These are phyloP conservation scores for Zaprionus tsacasi DNA, from an alignment of 1,140 invertebrate species.

Conservation along the genomic window DNA sequence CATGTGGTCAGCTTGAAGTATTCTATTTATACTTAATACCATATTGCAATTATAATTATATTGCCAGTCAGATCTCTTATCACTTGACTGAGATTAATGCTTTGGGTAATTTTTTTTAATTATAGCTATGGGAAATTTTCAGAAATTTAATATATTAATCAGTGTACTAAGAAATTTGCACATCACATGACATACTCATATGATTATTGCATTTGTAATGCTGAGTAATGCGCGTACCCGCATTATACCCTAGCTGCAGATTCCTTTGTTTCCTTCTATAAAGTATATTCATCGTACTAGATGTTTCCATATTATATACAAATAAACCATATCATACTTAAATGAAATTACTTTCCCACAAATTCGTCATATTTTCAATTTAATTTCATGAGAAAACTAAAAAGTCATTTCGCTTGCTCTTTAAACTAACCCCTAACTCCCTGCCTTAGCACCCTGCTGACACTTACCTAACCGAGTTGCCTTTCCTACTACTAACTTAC, in stretches of 20 bases:
- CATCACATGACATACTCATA: too few relatives aligned
- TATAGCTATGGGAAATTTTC: too few relatives aligned
- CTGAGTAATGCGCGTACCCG: not conserved
- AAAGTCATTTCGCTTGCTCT: not conserved
- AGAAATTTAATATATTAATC: too few relatives aligned
- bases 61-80: not conserved
- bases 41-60: not conserved
- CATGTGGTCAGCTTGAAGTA: too few relatives aligned
- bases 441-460: not conserved
- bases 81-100: not conserved
- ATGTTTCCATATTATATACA: too few relatives aligned
- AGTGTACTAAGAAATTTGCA: too few relatives aligned
- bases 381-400: not conserved
- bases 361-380: not conserved
- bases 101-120: too few relatives aligned
- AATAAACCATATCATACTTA: too few relatives aligned
- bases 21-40: not conserved
- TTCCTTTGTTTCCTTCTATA: too few relatives aligned
- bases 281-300: too few relatives aligned
- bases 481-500: not conserved
- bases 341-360: not conserved
- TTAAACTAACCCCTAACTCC: constrained; percentile 15
- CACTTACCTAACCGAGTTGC: not conserved
- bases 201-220: not conserved
- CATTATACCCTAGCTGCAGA: too few relatives aligned